These are phyloP conservation scores for Sturnus vulgaris DNA, from an alignment of 2,113 vertebrate species.

Conservation along the genomic window DNA sequence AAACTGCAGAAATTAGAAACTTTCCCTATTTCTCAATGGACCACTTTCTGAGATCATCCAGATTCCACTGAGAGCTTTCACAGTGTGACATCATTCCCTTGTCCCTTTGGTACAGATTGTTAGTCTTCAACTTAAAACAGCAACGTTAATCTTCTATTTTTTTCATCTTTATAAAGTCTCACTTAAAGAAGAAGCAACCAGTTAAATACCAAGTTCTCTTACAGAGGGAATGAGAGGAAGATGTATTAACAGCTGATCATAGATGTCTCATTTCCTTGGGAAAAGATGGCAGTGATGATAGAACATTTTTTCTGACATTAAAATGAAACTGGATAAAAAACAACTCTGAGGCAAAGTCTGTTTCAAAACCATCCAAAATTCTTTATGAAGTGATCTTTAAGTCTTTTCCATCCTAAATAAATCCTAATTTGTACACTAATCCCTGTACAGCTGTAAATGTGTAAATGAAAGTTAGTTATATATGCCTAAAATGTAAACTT, in stretches of 20 bases:
- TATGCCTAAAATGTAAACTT: conserved; percentile 15
- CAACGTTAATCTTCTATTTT: background rate
- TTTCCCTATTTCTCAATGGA: background rate
- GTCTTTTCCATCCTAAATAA: background rate
- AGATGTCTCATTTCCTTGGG: background rate
- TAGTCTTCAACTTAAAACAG: background rate
- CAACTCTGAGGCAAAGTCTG: background rate
- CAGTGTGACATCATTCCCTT: background rate
- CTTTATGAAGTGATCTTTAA: background rate
- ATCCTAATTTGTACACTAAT: background rate
- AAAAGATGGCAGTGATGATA: background rate
- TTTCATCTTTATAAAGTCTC: background rate
- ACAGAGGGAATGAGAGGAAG: background rate
- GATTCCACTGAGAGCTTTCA: background rate
- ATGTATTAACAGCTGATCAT: rapidly evolving
- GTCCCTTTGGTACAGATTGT: background rate
- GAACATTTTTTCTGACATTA: background rate
- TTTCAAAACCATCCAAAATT: background rate
- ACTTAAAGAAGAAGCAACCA: background rate
- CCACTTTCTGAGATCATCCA: background rate
- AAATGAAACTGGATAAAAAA: background rate
- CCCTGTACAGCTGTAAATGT: background rate
- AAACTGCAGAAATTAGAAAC: background rate
- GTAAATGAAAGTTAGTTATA: background rate
- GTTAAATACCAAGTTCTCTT: background rate